Evolutionary conservation across 2,888 invertebrate genomes (phyloP).

Genomic region (Unio pictorum): DNA sequence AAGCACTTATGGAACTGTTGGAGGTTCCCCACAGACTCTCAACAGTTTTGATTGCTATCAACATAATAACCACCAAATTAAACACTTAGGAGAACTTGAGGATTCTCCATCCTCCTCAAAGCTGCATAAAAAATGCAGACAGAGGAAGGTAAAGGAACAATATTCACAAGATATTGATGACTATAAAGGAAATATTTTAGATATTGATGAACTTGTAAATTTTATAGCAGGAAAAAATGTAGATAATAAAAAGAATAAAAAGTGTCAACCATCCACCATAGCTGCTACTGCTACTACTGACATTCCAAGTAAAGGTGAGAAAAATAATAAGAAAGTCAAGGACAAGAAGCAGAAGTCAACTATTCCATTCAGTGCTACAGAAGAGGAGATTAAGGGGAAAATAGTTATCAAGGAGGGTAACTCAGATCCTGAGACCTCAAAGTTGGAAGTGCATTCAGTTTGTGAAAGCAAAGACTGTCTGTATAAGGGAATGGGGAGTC

Average conservation of each 20-base stretch:
- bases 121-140: slow-evolving; percentile 21
- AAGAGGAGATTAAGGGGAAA: slow-evolving; percentile 20
- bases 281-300: slow-evolving; percentile 23
- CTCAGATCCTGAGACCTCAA: neutral
- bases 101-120: slow-evolving; percentile 7
- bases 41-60: neutral
- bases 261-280: slow-evolving; percentile 14
- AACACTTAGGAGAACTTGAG: slow-evolving; percentile 3
- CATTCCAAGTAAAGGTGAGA: slow-evolving; percentile 36
- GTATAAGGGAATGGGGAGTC: slow-evolving; percentile 45
- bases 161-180: slow-evolving; percentile 47
- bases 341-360: slow-evolving; percentile 47
- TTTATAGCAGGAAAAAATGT: slow-evolving; percentile 54
- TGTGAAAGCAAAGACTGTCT: slow-evolving; percentile 7
- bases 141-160: slow-evolving; percentile 31
- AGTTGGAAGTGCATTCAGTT: too few relatives aligned
- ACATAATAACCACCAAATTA: neutral
- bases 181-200: slow-evolving; percentile 45
- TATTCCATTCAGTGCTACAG: slow-evolving; percentile 18
- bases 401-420: slow-evolving; percentile 19
- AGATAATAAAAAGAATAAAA: slow-evolving; percentile 36
- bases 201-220: slow-evolving; percentile 47
- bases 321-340: slow-evolving; percentile 44
- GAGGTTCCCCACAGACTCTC: neutral
- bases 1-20: slow-evolving; percentile 19